Conservation (phyloP, 2,797 vertebrate genomes). For the Chiroxiphia lanceolata region DNA sequence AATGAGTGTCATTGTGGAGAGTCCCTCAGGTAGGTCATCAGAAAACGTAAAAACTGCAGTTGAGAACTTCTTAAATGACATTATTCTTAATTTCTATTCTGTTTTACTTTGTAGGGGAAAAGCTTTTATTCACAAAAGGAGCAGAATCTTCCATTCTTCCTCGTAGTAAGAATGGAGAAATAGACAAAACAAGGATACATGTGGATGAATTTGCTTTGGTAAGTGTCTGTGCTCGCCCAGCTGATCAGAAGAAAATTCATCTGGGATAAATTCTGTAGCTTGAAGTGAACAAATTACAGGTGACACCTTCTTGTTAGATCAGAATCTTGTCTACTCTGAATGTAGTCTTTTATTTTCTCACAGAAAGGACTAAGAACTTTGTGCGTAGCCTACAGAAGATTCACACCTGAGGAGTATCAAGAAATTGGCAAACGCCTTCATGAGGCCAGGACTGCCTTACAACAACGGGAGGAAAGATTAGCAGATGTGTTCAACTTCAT, state of each 20-base stretch:
- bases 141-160: constrained; percentile 95
- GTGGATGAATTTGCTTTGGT: constrained; percentile 98
- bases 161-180: constrained; percentile 86
- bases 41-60: background rate
- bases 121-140: constrained; percentile 94
- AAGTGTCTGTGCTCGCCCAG: constrained; percentile 50
- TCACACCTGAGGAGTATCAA: constrained; percentile 86
- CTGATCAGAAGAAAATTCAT: background rate
- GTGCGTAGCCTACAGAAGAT: constrained; percentile 90
- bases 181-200: constrained; percentile 92
- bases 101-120: constrained; percentile 78
- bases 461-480: constrained; percentile 89
- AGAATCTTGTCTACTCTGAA: background rate
- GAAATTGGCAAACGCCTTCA: constrained; percentile 85
- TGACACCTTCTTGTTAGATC: background rate
- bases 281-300: background rate
- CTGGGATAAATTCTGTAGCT: background rate
- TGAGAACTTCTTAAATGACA: background rate
- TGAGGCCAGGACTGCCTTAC: constrained; percentile 91
- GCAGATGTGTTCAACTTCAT: constrained; percentile 88
- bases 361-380: constrained; percentile 96
- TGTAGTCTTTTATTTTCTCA: background rate
- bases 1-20: constrained; percentile 96
- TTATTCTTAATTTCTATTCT: background rate
- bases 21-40: constrained; percentile 83